These are phyloP conservation scores for Drosophila miranda DNA, from an alignment of 1,140 invertebrate species.

Conservation along the genomic window DNA sequence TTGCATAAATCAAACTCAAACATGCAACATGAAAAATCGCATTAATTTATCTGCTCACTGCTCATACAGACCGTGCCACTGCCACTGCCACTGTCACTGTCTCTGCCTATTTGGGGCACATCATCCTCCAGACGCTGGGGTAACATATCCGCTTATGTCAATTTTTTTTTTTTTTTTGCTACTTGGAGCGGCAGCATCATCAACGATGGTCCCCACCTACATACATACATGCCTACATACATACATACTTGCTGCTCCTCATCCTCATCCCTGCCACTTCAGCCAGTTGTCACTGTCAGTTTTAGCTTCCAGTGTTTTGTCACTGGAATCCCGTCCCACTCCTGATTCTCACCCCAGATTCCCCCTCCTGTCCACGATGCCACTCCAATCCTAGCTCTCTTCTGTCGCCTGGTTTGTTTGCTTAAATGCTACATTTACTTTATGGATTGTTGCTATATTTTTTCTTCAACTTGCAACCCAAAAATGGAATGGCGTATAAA, in stretches of 20 bases:
- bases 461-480: conserved; percentile 75
- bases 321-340: conserved; percentile 27
- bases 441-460: conserved; percentile 81
- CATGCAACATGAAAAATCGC: conserved; percentile 80
- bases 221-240: no score
- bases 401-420: conserved; percentile 60
- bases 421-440: conserved; percentile 79
- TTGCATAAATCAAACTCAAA: conserved; percentile 82
- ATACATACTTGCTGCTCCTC: conserved; percentile 5
- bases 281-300: conserved; percentile 79
- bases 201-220: conserved; percentile 31
- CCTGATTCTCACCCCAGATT: background rate
- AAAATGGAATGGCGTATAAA: conserved; percentile 69
- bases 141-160: conserved; percentile 80
- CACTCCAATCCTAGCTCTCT: conserved; percentile 4
- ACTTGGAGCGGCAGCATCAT: conserved; percentile 60
- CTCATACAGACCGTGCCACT: conserved; percentile 46
- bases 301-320: conserved; percentile 76
- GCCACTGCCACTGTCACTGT: background rate
- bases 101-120: conserved; percentile 3
- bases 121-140: conserved; percentile 36
- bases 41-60: conserved; percentile 81
- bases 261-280: conserved; percentile 53
- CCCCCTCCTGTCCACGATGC: background rate
- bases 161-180: conserved; percentile 64